Percentiles rank a stretch among this genome's conserved stretches.
These are phyloP conservation scores for Patiria miniata DNA, from an alignment of 35 echinoderm and acorn worm species.

Conservation along the genomic window DNA sequence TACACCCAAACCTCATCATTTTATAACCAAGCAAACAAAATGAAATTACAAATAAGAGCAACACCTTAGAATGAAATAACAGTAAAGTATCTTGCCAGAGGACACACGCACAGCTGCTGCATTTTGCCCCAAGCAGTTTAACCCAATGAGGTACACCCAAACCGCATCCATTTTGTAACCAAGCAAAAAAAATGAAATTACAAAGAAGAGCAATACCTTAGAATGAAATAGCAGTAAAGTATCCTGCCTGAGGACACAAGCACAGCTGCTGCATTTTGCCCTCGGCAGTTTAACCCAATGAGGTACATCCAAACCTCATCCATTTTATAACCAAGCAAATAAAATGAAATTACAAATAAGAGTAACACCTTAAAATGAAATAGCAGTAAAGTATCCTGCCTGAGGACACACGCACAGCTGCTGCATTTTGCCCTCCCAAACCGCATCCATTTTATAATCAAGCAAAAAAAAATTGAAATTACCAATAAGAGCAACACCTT, in stretches of 20 bases:
- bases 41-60: no score
- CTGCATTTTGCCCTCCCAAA: neutral
- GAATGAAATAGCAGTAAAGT: neutral
- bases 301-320: no score
- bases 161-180: no score
- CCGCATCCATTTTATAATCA: no score
- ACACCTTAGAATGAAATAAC: neutral
- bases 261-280: neutral
- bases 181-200: no score
- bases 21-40: no score
- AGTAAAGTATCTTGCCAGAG: neutral
- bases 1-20: no score
- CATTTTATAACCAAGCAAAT: no score
- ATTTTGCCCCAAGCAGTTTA: neutral
- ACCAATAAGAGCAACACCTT: neutral
- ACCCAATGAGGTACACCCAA: no score
- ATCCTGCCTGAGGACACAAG: neutral
- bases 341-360: no score
- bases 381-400: neutral
- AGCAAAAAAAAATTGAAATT: no score
- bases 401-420: neutral
- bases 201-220: neutral
- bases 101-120: neutral
- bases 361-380: neutral
- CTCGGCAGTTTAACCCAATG: no score